Conservation (phyloP, 2,888 invertebrate genomes). For the Chironomus tentans region DNA sequence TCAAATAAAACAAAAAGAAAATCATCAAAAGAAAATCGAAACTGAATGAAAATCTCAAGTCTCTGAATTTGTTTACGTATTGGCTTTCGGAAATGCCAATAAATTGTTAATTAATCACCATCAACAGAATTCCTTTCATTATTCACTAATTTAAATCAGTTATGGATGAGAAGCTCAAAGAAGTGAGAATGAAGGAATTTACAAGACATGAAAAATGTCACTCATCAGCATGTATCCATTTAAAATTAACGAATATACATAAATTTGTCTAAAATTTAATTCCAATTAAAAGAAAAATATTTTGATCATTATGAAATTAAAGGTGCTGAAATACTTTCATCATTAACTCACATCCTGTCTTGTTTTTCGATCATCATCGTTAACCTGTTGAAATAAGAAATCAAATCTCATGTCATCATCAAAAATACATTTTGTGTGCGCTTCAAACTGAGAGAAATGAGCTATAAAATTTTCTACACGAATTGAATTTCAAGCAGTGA, state of each 20-base stretch:
- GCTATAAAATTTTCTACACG: too few relatives aligned
- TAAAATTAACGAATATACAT: neutral
- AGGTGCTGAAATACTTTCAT: constrained; percentile 12
- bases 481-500: too few relatives aligned
- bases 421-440: neutral
- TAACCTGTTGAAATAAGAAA: neutral
- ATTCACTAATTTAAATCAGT: neutral
- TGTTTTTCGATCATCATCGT: neutral
- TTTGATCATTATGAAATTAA: constrained; percentile 12
- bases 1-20: neutral
- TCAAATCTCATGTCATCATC: neutral
- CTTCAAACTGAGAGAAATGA: neutral
- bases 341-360: neutral
- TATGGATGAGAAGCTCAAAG: neutral
- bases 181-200: neutral
- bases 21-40: too few relatives aligned
- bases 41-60: too few relatives aligned
- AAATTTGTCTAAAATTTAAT: neutral
- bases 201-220: neutral
- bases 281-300: constrained; percentile 1
- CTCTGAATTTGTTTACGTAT: too few relatives aligned
- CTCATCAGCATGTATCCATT: neutral
- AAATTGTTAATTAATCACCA: neutral
- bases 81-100: neutral
- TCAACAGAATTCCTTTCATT: neutral